These are phyloP conservation scores for Achlya flavicornis DNA, from an alignment of 2,888 invertebrate species.

Conservation along the genomic window DNA sequence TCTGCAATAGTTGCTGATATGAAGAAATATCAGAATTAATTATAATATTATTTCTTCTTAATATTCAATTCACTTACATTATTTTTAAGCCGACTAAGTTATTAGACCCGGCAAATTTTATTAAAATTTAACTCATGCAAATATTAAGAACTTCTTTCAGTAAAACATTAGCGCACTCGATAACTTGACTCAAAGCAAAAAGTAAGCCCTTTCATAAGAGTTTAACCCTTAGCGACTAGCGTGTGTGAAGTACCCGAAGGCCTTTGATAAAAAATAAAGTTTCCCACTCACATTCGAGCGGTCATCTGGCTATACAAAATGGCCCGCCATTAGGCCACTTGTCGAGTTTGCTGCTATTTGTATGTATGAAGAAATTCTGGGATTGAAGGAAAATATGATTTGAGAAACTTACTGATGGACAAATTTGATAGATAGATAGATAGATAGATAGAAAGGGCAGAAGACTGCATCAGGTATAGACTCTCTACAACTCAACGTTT, in stretches of 20 bases:
- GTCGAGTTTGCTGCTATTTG: neutral
- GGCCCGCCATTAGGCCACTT: neutral
- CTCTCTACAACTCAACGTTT: no score
- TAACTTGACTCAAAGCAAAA: neutral
- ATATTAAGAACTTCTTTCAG: neutral
- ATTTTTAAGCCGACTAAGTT: no score
- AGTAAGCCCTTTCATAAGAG: conserved; percentile 8
- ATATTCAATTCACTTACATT: no score
- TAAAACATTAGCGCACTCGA: neutral
- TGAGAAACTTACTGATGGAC: no score
- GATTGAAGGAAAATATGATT: neutral
- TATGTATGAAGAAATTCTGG: neutral
- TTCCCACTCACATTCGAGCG: conserved; percentile 11
- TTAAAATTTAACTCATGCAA: neutral
- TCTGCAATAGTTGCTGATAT: no score
- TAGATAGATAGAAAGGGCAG: no score
- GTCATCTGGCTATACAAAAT: conserved; percentile 31
- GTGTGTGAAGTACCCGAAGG: conserved; percentile 18
- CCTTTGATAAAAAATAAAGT: conserved; percentile 19
- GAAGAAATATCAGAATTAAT: no score
- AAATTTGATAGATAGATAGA: no score
- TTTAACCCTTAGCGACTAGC: conserved; percentile 20
- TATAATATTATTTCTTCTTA: no score
- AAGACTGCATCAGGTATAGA: no score
- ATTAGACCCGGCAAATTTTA: no score